Conservation (phyloP, 2,113 vertebrate genomes). For the Urocolius indicus region DNA sequence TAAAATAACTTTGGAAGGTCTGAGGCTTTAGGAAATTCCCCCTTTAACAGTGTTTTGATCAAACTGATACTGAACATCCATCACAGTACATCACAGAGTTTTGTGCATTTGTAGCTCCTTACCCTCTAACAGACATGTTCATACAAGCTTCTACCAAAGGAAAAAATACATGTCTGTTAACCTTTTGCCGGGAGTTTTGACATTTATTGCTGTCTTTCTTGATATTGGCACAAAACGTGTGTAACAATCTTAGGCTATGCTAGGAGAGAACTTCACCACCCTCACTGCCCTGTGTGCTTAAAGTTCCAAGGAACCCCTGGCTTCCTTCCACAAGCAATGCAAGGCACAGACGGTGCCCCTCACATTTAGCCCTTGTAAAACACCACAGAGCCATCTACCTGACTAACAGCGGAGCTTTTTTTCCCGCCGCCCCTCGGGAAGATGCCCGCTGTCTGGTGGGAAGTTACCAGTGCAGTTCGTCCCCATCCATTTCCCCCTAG, state of each 20-base stretch:
- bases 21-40: background rate
- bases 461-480: accelerated
- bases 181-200: background rate
- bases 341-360: background rate
- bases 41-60: background rate
- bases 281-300: background rate
- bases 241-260: background rate
- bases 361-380: background rate
- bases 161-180: background rate
- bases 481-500: accelerated
- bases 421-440: background rate
- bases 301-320: background rate
- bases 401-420: background rate
- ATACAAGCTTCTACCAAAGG: background rate
- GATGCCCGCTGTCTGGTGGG: background rate
- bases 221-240: background rate
- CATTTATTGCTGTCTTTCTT: background rate
- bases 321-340: background rate
- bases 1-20: background rate
- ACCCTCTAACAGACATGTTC: background rate
- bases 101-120: background rate
- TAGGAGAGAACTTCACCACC: background rate
- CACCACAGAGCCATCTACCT: background rate
- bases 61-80: background rate
- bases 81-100: background rate